phyloP scores from a whole-genome alignment of 2,113 vertebrate species.

The Talpa occidentalis region DNA sequence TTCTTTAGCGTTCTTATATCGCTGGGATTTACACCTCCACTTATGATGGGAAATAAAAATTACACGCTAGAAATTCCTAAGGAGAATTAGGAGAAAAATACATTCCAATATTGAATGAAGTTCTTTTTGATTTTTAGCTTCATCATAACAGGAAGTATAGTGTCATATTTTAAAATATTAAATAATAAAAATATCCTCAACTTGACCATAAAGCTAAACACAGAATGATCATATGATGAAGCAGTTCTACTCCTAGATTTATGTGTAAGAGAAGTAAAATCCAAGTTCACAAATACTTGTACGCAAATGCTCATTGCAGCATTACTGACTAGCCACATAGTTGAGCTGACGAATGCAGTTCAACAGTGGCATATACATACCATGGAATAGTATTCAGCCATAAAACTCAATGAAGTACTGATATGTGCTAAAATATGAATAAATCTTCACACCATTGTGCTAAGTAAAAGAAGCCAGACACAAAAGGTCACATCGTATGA shows the following conservation, averaged over 20 bases:
- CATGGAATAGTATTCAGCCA: neutral
- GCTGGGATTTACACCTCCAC: neutral
- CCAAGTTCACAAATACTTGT: neutral
- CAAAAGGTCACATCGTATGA: neutral
- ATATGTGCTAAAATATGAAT: neutral
- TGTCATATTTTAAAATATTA: neutral
- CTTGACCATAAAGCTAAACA: neutral
- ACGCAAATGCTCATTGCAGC: neutral
- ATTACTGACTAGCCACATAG: neutral
- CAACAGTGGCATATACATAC: neutral
- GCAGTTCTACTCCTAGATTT: neutral
- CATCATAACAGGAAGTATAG: neutral
- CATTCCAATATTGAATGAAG: conserved; percentile 3
- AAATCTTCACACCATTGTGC: neutral
- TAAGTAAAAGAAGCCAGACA: neutral
- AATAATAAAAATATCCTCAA: neutral
- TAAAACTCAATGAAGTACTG: neutral
- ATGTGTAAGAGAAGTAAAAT: conserved; percentile 7
- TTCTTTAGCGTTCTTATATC: neutral
- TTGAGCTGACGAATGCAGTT: neutral
- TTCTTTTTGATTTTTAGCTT: neutral
- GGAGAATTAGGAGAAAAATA: neutral
- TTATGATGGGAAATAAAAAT: neutral
- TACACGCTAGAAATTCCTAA: neutral
- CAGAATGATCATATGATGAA: neutral